A percentile compares a stretch with the other conserved stretches of the same genome.
These are phyloP conservation scores for Pteria penguin DNA, from an alignment of 2,888 invertebrate species.

Conservation along the genomic window DNA sequence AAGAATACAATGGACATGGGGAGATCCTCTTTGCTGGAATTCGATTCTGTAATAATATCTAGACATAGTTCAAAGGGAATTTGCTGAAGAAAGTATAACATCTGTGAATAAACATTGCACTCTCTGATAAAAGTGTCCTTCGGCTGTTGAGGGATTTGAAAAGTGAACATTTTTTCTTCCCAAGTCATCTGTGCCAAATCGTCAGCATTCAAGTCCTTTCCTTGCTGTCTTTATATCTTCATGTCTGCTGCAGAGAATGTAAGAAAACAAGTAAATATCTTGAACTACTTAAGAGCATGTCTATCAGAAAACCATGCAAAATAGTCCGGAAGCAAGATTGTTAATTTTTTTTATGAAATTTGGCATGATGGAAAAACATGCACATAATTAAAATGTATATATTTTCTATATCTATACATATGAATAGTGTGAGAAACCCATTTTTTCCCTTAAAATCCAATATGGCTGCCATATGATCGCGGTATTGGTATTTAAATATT, in stretches of 20 bases:
- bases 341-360: no score
- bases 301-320: no score
- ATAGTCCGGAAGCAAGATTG: no score
- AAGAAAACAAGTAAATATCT: slow-evolving; percentile 58
- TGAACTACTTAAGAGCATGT: slow-evolving; percentile 58
- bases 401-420: no score
- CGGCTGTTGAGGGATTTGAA: slow-evolving; percentile 61
- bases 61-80: slow-evolving; percentile 38
- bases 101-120: slow-evolving; percentile 48
- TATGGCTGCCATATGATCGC: no score
- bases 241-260: slow-evolving; percentile 61
- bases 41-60: slow-evolving; percentile 50
- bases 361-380: no score
- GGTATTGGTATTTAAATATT: no score
- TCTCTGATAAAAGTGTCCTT: slow-evolving; percentile 57
- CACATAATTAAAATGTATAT: no score
- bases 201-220: slow-evolving; percentile 30
- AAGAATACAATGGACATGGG: slow-evolving; percentile 50
- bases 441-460: no score
- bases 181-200: slow-evolving; percentile 45
- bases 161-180: slow-evolving; percentile 49
- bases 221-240: no score
- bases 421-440: no score
- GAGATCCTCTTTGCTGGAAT: slow-evolving; percentile 52
- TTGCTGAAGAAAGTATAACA: slow-evolving; percentile 29